Evolutionary conservation across 1,140 invertebrate genomes (phyloP), one percentile per base, ranked within the genome.

Genomic region (Physella acuta): DNA sequence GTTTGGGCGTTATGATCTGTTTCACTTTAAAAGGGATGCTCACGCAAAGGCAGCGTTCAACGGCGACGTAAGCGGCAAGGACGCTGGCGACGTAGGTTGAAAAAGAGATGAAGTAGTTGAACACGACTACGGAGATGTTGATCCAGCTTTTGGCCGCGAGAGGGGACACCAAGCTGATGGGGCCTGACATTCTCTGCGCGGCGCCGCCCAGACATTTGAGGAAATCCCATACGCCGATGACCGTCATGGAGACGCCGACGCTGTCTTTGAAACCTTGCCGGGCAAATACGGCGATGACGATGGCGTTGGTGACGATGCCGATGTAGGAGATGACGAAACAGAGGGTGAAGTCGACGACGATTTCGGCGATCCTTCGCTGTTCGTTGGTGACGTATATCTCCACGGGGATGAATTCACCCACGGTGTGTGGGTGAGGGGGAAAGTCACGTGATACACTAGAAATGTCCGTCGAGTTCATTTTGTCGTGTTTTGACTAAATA

Each of bases 201-300:
- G 34, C 44, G 17, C 20, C 24, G 26, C 16, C 30, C 11, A 53
- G 0, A 53, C 62, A 65, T 31, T 65, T 65, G 0, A 65, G 30
- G 24, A 59, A 20, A 51, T 68, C 53, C 55, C 55, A 68, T 20
- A 60, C 36, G 16, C 36, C 36, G 11, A 68, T 68, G 24, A 24
- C 34, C 3, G 37, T 39, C 56, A 68, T 59, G 39, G 55, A 58
- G 14, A 58, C 20, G 24, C 33, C 34, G n/a, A 59, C 37, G 31
- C 28, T 59, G 55, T 59, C 66, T 36, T 44, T 59, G 55, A 68
- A 68, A 2, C 49, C 49, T 34, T 52, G 62, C 20, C 24, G 28
- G 28, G 31, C 44, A 33, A 65, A 65, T 2, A 65, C 49, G 16
- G 24, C 20, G 16, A 65, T 65, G 14, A 53, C 24, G 0, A 68